Percentiles rank a stretch among this genome's conserved stretches.
These are phyloP conservation scores for Mechanitis messenoides DNA, from an alignment of 2,888 invertebrate species.

Conservation along the genomic window DNA sequence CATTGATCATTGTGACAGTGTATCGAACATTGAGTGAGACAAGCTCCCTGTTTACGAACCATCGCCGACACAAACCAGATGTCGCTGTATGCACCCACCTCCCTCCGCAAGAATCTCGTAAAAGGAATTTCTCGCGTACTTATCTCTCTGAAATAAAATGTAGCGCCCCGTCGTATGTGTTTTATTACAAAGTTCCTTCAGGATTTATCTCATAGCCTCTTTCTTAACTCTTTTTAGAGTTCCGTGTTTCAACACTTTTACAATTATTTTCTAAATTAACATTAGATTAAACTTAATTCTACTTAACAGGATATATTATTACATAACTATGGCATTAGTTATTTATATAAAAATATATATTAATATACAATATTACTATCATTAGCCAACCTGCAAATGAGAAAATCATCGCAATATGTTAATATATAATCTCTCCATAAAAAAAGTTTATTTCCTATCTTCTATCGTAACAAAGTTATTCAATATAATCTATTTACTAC, in stretches of 20 bases:
- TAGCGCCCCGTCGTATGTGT: constrained; percentile 70
- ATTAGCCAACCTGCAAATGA: neutral
- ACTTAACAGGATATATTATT: no score
- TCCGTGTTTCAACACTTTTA: constrained; percentile 27
- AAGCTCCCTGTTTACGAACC: constrained; percentile 35
- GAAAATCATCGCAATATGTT: neutral
- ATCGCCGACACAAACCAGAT: constrained; percentile 63
- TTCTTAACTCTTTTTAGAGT: constrained; percentile 35
- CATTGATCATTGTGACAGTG: constrained; percentile 29
- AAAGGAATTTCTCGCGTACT: constrained; percentile 74
- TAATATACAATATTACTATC: no score
- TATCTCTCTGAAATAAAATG: constrained; percentile 76
- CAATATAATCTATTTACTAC: constrained; percentile 22
- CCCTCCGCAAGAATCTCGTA: constrained; percentile 66
- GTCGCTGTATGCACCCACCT: constrained; percentile 52
- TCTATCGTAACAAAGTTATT: constrained; percentile 20
- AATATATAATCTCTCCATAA: constrained; percentile 3
- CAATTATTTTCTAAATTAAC: constrained; percentile 13
- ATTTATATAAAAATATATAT: no score
- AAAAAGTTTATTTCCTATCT: constrained; percentile 19
- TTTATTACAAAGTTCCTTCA: constrained; percentile 70
- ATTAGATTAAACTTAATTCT: no score
- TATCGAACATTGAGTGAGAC: constrained; percentile 24
- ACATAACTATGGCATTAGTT: no score
- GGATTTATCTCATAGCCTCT: constrained; percentile 69